Conservation (phyloP, 1,140 invertebrate species). For the Pemphigus obesinymphae region DNA sequence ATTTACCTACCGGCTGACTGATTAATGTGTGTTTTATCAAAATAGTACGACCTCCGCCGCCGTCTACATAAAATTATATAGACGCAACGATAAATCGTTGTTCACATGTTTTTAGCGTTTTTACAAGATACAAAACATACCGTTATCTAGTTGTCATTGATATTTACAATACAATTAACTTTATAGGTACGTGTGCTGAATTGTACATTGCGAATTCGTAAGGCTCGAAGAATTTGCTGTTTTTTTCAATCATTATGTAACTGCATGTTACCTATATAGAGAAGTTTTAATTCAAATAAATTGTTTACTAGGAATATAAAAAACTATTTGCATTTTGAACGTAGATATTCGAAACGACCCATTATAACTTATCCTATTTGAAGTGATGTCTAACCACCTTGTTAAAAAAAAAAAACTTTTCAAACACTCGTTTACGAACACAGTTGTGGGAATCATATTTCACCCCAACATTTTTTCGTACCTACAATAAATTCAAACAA, state of each 20-base stretch:
- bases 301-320: neutral
- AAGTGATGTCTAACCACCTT: neutral
- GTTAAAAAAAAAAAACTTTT: neutral
- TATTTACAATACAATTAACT: neutral
- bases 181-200: neutral
- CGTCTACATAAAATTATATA: too few relatives aligned
- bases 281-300: neutral
- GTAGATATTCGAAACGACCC: neutral
- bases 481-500: slow-evolving; percentile 26
- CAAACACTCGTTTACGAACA: slow-evolving; percentile 12
- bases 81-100: too few relatives aligned
- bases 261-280: neutral
- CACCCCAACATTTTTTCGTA: neutral
- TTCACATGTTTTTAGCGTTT: too few relatives aligned
- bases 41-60: too few relatives aligned
- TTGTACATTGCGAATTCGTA: neutral
- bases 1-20: too few relatives aligned
- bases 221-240: neutral
- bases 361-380: slow-evolving; percentile 19
- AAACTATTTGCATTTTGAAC: neutral
- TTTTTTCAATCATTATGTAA: too few relatives aligned
- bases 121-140: too few relatives aligned
- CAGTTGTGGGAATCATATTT: slow-evolving; percentile 3
- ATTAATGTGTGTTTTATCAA: too few relatives aligned
- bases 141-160: neutral